These are phyloP conservation scores for Pogonomyrmex barbatus DNA, from an alignment of 1,140 invertebrate genomes.

Conservation along the genomic window DNA sequence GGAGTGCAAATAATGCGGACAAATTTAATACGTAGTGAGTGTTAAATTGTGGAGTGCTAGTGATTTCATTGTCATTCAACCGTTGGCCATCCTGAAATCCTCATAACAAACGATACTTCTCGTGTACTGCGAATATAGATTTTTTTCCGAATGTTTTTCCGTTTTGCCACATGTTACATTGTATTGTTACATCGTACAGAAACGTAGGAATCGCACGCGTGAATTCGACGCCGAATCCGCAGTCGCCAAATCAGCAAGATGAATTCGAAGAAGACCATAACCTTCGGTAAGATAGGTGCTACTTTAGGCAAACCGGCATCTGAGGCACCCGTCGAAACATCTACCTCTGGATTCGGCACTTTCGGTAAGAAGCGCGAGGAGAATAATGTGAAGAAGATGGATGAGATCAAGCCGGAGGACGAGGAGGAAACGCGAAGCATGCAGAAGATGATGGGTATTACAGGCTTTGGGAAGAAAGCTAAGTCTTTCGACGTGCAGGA, in stretches of 20 bases:
- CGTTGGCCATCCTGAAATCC: not conserved
- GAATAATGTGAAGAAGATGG: conserved; percentile 86
- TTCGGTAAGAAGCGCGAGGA: conserved; percentile 86
- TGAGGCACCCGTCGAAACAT: conserved; percentile 66
- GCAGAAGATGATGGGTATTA: conserved; percentile 91
- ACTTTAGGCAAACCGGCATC: conserved; percentile 75
- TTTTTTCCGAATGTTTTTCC: not conserved
- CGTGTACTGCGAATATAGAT: not conserved
- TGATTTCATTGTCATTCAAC: not conserved
- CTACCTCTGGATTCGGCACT: conserved; percentile 87
- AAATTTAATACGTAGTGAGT: no score
- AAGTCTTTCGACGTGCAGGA: conserved; percentile 90
- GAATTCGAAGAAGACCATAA: conserved; percentile 84
- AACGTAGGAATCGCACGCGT: not conserved
- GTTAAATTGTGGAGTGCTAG: no score
- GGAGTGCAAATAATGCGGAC: no score
- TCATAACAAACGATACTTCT: not conserved
- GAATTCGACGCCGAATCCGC: not conserved
- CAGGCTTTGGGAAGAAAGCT: conserved; percentile 92
- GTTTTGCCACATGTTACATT: not conserved
- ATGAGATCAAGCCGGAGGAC: conserved; percentile 88
- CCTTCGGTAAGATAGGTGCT: conserved; percentile 87
- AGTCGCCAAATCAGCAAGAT: conserved; percentile 16
- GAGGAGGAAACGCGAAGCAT: conserved; percentile 90
- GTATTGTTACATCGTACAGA: not conserved